Conservation (phyloP, 1,140 invertebrate genomes). For the Heterodera carotae region DNA sequence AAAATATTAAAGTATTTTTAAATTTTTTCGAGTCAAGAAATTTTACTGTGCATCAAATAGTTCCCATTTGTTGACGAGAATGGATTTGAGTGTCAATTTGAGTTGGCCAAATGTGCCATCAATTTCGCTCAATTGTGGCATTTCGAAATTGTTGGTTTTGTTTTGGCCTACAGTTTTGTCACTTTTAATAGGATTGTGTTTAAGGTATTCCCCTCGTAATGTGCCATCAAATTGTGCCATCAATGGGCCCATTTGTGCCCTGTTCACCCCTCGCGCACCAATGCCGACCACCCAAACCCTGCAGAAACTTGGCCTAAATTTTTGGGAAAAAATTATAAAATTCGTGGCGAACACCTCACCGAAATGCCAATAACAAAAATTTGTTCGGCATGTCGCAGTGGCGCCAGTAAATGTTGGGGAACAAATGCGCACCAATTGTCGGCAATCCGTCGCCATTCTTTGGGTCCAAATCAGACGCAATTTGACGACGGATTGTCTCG, state of each 20-base stretch:
- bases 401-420: not conserved
- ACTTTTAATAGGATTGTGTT: not conserved
- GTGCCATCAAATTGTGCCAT: not conserved
- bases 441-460: not conserved
- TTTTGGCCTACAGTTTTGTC: not conserved
- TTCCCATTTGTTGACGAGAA: not conserved
- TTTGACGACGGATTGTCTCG: not conserved
- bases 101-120: not conserved
- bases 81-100: not conserved
- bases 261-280: not conserved
- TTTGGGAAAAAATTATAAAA: not conserved
- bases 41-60: not conserved
- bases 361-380: not conserved
- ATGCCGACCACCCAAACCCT: not conserved
- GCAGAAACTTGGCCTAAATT: not conserved
- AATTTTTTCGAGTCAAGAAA: too few species aligned
- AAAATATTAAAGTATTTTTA: too few species aligned
- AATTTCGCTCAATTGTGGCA: not conserved
- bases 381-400: not conserved
- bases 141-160: not conserved
- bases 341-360: not conserved
- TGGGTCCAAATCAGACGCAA: not conserved
- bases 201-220: not conserved
- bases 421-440: not conserved
- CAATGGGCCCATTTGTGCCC: not conserved